Percentiles rank a stretch among this genome's conserved stretches.
Conservation (phyloP, 2,888 invertebrate genomes). For the Tuberolachnus salignus region DNA sequence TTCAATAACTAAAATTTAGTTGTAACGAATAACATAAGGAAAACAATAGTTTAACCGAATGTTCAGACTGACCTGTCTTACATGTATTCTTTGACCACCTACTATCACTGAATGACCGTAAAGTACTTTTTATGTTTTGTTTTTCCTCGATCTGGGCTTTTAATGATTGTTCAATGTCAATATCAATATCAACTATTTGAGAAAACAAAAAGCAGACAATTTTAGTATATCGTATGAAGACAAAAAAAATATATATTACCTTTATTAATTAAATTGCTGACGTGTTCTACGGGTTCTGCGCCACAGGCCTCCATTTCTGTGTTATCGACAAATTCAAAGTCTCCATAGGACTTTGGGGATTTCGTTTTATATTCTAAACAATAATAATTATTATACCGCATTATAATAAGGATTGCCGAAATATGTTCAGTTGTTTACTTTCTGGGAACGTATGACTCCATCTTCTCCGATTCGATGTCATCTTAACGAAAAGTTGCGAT, state of each 20-base stretch:
- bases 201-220: background rate
- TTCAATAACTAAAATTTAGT: background rate
- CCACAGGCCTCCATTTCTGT: too few relatives aligned
- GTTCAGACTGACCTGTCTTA: constrained; percentile 23
- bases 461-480: constrained; percentile 90
- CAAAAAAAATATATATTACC: constrained; percentile 2
- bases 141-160: constrained; percentile 29
- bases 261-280: background rate
- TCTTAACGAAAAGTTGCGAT: constrained; percentile 92
- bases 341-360: background rate
- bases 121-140: constrained; percentile 28
- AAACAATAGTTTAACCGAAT: background rate
- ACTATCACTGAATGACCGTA: background rate
- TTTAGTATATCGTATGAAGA: background rate
- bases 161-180: constrained; percentile 7
- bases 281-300: background rate
- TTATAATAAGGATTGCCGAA: constrained; percentile 9
- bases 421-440: too few relatives aligned
- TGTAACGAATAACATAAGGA: background rate
- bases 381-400: background rate
- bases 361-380: constrained; percentile 10
- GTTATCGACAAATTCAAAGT: background rate
- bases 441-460: constrained; percentile 99
- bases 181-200: too few relatives aligned
- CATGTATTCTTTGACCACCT: constrained; percentile 14